These are phyloP conservation scores for Apis laboriosa DNA, from an alignment of 1,140 invertebrate genomes.

Conservation along the genomic window DNA sequence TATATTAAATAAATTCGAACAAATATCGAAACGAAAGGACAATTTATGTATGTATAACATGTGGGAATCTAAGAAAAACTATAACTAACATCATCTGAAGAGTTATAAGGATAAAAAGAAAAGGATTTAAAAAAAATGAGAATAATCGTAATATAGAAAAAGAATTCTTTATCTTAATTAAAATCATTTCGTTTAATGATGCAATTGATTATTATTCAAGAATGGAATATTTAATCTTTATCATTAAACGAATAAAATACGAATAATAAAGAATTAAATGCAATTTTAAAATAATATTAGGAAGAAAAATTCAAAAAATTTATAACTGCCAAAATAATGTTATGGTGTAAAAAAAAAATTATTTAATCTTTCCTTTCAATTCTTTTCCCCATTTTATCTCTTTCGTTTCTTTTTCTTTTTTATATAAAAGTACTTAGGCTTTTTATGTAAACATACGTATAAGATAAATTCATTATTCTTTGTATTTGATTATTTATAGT, in stretches of 20 bases:
- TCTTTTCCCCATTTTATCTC: not conserved
- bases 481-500: conserved; percentile 1
- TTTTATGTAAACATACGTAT: not conserved
- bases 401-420: not conserved
- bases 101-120: conserved; percentile 8
- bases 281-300: conserved; percentile 7
- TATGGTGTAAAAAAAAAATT: not conserved
- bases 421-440: not conserved
- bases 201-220: conserved; percentile 15
- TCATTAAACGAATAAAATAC: conserved; percentile 28
- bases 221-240: conserved; percentile 18
- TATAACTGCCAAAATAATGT: conserved; percentile 2
- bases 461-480: conserved; percentile 1
- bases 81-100: not conserved
- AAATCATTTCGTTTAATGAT: conserved; percentile 24
- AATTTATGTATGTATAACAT: conserved; percentile 32
- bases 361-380: not conserved
- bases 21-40: conserved; percentile 38
- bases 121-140: not conserved
- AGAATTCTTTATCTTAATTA: not conserved
- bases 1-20: conserved; percentile 72
- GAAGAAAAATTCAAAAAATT: conserved; percentile 8
- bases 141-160: not conserved
- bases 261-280: conserved; percentile 35
- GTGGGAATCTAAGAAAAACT: not conserved